Percentiles rank a stretch among this genome's conserved stretches.
These are phyloP conservation scores for Drosophila saltans DNA, from an alignment of 1,140 invertebrate genomes.

Conservation along the genomic window DNA sequence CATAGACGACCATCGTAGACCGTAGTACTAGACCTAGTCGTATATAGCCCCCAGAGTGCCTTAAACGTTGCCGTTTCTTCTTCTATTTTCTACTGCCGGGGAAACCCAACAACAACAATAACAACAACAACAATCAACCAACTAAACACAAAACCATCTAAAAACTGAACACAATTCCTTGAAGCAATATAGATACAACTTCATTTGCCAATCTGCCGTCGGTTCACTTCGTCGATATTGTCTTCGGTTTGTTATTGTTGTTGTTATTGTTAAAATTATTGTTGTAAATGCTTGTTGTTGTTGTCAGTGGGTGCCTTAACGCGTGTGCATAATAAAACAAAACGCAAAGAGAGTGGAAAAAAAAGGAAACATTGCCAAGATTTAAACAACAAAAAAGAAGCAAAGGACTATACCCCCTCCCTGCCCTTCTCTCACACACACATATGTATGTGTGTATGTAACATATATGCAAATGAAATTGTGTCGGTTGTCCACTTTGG, in stretches of 20 bases:
- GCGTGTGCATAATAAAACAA: slow-evolving; percentile 41
- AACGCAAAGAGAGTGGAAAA: slow-evolving; percentile 7
- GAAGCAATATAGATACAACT: slow-evolving; percentile 7
- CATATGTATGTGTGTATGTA: not conserved
- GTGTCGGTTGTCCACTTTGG: slow-evolving; percentile 56
- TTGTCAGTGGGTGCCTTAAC: slow-evolving; percentile 10
- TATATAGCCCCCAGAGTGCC: slow-evolving; percentile 2
- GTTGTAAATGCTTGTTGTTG: slow-evolving; percentile 31
- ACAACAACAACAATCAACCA: no score
- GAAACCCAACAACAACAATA: not conserved
- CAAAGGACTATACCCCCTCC: not conserved
- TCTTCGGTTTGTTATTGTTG: slow-evolving; percentile 7
- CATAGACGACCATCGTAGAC: not conserved
- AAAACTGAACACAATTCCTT: not conserved
- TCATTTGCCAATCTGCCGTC: slow-evolving; percentile 30
- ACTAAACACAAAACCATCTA: no score
- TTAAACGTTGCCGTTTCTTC: no score
- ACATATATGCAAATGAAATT: slow-evolving; percentile 70
- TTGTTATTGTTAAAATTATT: slow-evolving; percentile 10
- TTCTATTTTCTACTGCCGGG: slow-evolving; percentile 16
- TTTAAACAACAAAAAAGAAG: slow-evolving; percentile 38
- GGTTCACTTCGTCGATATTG: slow-evolving; percentile 1
- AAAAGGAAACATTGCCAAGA: slow-evolving; percentile 41
- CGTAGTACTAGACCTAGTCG: not conserved
- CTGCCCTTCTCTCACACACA: not conserved